Base-by-base conservation (phyloP, 2,113 vertebrate species). In the Ardeotis arabs region DNA sequence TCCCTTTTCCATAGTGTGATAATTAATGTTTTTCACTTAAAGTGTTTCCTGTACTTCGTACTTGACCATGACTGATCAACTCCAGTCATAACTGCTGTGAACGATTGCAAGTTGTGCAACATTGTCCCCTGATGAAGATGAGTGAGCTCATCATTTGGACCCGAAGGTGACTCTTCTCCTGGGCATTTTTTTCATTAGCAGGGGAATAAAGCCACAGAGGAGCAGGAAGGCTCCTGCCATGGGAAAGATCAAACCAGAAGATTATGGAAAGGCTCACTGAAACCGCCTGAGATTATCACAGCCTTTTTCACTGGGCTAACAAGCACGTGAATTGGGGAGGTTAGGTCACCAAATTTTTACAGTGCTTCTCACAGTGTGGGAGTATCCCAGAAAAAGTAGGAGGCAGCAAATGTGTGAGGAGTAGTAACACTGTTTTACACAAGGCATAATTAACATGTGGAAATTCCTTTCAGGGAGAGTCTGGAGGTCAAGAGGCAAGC, bases 131-230 rank as follows among this genome's bases (percentile, higher is more conserved):
- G 83, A 83, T 93, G 72, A 85, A 94, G 78, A 87, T 1, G 9
- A 47, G 47, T 88, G 93, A 96, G 68, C 52, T 95, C 93, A 96
- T 86, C 0, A 0, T 59, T 87, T 0, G 8, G 24, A 52, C 49
- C 50, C 4, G 7, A 84, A 56, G 1, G 16, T 96, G 96, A 90
- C 47, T 94, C 63, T 77, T 60, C 72, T 94, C 27, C 19, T 24
- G 70, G 52, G 63, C 59, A 90, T 91, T 95, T 95, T 79, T 95
- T 96, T 78, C 63, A 77, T 93, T 83, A 90, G n/a, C 59, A 88
- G 31, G 21, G 55, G 59, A 87, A 88, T 83, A 95, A 95, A 96
- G 75, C 84, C 79, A 77, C 37, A 47, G 78, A 70, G 63, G 70
- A 72, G 55, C 16, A 72, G 74, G 50, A 91, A 85, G 27, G 45